Evolutionary conservation across 2,888 invertebrate genomes (phyloP).

Genomic region (Drosophila paucipuncta): DNA sequence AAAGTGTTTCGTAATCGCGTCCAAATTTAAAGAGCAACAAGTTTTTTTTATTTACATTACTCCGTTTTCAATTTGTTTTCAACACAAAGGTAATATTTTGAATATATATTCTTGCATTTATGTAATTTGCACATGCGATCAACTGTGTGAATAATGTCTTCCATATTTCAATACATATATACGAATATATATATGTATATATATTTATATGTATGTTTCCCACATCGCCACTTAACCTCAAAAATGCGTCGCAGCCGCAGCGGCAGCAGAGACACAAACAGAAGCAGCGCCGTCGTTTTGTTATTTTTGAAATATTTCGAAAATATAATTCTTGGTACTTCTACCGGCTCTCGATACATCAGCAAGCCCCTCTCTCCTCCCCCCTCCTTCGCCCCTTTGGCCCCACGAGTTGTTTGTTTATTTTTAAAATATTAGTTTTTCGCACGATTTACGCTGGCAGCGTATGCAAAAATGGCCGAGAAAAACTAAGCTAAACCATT

Average conservation of each 20-base stretch:
- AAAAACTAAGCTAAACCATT: constrained; percentile 22
- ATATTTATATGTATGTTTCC: constrained; percentile 3
- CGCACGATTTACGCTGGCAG: constrained; percentile 59
- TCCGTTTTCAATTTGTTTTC: constrained; percentile 1
- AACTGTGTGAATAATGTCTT: constrained; percentile 15
- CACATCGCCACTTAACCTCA: constrained; percentile 69
- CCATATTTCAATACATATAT: constrained; percentile 22
- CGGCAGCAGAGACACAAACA: constrained; percentile 4
- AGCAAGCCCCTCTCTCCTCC: neutral
- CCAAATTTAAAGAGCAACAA: constrained; percentile 43
- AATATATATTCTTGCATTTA: constrained; percentile 37
- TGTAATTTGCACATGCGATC: constrained; percentile 39
- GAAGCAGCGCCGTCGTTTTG: constrained; percentile 37
- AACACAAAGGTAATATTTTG: constrained; percentile 29
- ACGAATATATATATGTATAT: neutral
- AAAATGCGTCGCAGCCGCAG: constrained; percentile 40
- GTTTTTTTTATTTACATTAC: constrained; percentile 41
- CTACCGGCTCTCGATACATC: constrained; percentile 50
- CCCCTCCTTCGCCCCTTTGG: neutral
- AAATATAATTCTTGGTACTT: constrained; percentile 59
- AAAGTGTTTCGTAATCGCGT: constrained; percentile 78
- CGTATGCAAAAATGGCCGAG: constrained; percentile 31
- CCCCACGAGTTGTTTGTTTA: constrained; percentile 61
- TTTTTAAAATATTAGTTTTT: constrained; percentile 72
- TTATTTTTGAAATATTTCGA: constrained; percentile 73